phyloP scores from a whole-genome alignment of 2,797 vertebrate genomes.

The Parauchenoglanis ngamensis region DNA sequence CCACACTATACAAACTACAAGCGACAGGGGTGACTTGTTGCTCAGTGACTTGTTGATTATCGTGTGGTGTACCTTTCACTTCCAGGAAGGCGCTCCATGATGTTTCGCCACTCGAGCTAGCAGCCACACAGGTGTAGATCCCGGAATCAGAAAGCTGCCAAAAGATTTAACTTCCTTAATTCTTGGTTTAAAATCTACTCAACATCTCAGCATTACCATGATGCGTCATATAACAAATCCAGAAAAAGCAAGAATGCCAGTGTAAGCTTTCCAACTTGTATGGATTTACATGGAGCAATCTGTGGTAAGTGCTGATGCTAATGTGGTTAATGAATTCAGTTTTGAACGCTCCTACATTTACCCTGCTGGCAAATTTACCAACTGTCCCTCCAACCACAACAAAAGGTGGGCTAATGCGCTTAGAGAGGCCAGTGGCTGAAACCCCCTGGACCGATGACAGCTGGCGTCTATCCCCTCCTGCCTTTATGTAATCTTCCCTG shows the following conservation, averaged over 20 bases:
- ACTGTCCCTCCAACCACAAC: slow-evolving; percentile 72
- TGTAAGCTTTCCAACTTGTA: slow-evolving; percentile 63
- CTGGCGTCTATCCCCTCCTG: slow-evolving; percentile 72
- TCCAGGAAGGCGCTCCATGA: slow-evolving; percentile 97
- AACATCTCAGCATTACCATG: neutral
- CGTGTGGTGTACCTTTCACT: slow-evolving; percentile 82
- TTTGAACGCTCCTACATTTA: slow-evolving; percentile 72
- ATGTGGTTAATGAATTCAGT: slow-evolving; percentile 88
- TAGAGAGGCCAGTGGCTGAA: slow-evolving; percentile 69
- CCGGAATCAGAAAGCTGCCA: slow-evolving; percentile 91
- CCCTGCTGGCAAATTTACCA: slow-evolving; percentile 62
- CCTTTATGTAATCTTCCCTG: slow-evolving; percentile 66
- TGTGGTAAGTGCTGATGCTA: slow-evolving; percentile 81
- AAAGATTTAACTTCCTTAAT: slow-evolving; percentile 7
- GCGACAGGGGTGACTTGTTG: neutral
- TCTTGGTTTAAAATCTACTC: neutral
- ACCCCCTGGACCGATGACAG: slow-evolving; percentile 77
- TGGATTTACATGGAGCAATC: slow-evolving; percentile 4
- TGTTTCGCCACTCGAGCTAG: slow-evolving; percentile 96
- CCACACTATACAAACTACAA: neutral
- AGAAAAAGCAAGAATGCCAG: neutral
- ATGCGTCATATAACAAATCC: neutral
- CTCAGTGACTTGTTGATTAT: neutral
- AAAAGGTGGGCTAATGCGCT: slow-evolving; percentile 84
- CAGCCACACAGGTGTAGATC: slow-evolving; percentile 96